These are phyloP conservation scores for Anas platyrhynchos DNA, from an alignment of 2,113 vertebrate species.

Conservation along the genomic window DNA sequence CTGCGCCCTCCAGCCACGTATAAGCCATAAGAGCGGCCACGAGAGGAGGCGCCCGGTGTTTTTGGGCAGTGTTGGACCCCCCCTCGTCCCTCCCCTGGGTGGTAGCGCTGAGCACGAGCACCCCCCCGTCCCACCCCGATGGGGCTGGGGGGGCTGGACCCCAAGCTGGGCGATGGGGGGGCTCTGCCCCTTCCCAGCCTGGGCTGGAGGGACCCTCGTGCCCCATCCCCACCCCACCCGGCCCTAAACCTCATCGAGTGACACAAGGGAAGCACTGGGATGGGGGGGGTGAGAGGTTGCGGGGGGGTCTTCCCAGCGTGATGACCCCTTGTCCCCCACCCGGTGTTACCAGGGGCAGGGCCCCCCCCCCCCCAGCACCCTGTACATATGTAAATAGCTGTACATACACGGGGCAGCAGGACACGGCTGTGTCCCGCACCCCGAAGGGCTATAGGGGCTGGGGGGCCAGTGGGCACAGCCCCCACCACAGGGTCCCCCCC, in stretches of 20 bases:
- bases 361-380: background rate
- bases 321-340: background rate
- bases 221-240: background rate
- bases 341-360: background rate
- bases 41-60: background rate
- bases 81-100: background rate
- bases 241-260: background rate
- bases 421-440: background rate
- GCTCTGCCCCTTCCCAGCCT: background rate
- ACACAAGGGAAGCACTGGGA: background rate
- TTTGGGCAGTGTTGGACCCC: background rate
- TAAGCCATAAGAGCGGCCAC: slow-evolving; percentile 67
- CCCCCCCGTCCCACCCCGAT: accelerated
- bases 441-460: slow-evolving; percentile 54
- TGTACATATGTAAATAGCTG: slow-evolving; percentile 60
- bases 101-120: background rate
- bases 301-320: background rate
- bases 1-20: slow-evolving; percentile 28
- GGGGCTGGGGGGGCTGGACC: background rate
- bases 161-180: background rate
- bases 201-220: background rate
- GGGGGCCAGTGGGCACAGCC: background rate
- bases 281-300: background rate
- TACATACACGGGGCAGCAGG: slow-evolving; percentile 15
- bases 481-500: background rate